Evolutionary conservation across 2,888 invertebrate genomes (phyloP).

Genomic region (Autographa gamma): DNA sequence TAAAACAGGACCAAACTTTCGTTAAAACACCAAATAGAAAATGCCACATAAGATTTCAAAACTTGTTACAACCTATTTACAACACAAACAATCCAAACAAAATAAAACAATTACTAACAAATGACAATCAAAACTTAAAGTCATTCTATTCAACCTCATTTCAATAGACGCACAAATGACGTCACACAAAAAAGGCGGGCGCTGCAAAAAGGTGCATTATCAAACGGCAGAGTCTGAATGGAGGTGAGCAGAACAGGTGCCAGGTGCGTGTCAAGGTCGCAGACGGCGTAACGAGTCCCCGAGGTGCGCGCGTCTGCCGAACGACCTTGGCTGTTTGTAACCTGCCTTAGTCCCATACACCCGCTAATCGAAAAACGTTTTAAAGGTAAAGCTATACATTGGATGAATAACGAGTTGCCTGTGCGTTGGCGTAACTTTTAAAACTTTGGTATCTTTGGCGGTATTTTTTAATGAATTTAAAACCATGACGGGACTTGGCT

Average conservation of each 20-base stretch:
- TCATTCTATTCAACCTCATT: slow-evolving; percentile 8
- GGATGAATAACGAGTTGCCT: slow-evolving; percentile 29
- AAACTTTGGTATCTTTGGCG: slow-evolving; percentile 6
- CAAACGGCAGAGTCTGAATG: slow-evolving; percentile 57
- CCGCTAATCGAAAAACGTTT: slow-evolving; percentile 57
- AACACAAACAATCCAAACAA: no score
- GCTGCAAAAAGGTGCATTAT: slow-evolving; percentile 55
- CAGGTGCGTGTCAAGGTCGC: slow-evolving; percentile 73
- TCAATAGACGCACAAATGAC: slow-evolving; percentile 5
- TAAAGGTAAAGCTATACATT: slow-evolving; percentile 20
- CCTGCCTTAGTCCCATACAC: slow-evolving; percentile 55
- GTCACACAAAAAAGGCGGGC: slow-evolving; percentile 21
- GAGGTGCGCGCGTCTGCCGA: slow-evolving; percentile 58
- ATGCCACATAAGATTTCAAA: no score
- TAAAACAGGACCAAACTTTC: no score
- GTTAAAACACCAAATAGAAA: no score
- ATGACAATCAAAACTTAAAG: neutral
- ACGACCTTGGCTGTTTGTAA: slow-evolving; percentile 60
- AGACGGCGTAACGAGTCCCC: slow-evolving; percentile 65
- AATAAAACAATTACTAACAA: no score
- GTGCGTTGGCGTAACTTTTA: slow-evolving; percentile 37
- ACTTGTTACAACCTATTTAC: no score
- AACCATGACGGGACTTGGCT: neutral
- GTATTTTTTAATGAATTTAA: neutral
- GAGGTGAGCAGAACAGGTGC: slow-evolving; percentile 66